Evolutionary conservation across 1,140 invertebrate species (phyloP).

Genomic region (Teleopsis dalmanni): DNA sequence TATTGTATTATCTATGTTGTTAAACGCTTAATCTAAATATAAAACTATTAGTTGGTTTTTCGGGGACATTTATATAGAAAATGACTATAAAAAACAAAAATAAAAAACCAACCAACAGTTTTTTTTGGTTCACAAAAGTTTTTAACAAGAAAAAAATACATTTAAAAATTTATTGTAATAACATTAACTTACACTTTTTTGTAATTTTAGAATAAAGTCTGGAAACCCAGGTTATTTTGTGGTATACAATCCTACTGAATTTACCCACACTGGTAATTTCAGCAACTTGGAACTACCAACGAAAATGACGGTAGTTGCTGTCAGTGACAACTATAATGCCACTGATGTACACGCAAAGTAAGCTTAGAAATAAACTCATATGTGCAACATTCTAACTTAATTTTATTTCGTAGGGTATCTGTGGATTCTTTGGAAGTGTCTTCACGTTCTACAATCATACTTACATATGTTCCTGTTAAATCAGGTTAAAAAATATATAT

Average conservation of each 20-base stretch:
- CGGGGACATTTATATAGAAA: too few relatives aligned
- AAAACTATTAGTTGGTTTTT: too few relatives aligned
- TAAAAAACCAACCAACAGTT: too few relatives aligned
- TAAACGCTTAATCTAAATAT: too few relatives aligned
- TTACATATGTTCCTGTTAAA: slow-evolving; percentile 46
- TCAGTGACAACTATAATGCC: slow-evolving; percentile 50
- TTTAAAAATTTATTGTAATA: neutral
- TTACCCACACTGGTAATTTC: slow-evolving; percentile 47
- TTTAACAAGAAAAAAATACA: neutral
- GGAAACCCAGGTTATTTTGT: slow-evolving; percentile 64
- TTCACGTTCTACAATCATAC: slow-evolving; percentile 44
- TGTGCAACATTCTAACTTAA: slow-evolving; percentile 17
- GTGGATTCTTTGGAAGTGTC: slow-evolving; percentile 37
- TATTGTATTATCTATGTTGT: neutral
- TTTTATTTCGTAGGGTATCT: slow-evolving; percentile 25
- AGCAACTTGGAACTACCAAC: slow-evolving; percentile 45
- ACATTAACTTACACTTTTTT: neutral
- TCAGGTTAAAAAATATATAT: slow-evolving; percentile 17
- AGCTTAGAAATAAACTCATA: slow-evolving; percentile 26
- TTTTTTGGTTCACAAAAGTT: too few relatives aligned
- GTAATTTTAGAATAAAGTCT: slow-evolving; percentile 51
- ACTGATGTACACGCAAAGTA: slow-evolving; percentile 42
- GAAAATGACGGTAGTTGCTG: slow-evolving; percentile 50
- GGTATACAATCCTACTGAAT: slow-evolving; percentile 52
- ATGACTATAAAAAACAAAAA: too few relatives aligned